Evolutionary conservation across 2,888 invertebrate genomes (phyloP), one percentile per base, ranked within the genome.

Genomic region (Caenorhabditis imperialis): DNA sequence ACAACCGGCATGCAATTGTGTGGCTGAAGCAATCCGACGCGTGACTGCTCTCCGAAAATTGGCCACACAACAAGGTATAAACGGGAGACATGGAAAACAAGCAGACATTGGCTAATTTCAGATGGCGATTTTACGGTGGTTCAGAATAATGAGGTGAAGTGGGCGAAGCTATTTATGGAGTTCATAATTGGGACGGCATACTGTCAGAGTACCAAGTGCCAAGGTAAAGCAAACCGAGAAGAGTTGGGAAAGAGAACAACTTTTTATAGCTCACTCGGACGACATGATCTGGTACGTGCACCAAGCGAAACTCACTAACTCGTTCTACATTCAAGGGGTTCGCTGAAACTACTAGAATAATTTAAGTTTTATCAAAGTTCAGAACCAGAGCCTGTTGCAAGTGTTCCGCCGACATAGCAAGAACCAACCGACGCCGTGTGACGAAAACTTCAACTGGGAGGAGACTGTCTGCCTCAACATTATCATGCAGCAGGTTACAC

Each of bases 381-480:
- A 77, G 75, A 61, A 58, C 30, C 58, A 62, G 40, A 79, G 55
- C 14, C 40, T 78, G 22, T 93, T 98, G 81, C 96, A 98, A 90
- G 98, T 98, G 79, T 97, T 95, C 90, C 93, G 98, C 79, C 94
- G 96, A 90, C 96, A 96, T 90, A 96, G 96, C 88, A 93, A 95
- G 88, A 96, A 96, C 90, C 91, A 97, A 88, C 98, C 98, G 55
- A 70, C 81, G 3, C 94, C 96, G 87, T 95, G 95, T 73, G 96
- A 98, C 91, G 93, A 94, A 44, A 94, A 94, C 88, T 93, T 97
- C 86, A 96, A 98, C 90, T 99, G 98, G 98, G 97, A 98, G 90
- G 98, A 99, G 91, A 98, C 97, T 67, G 96, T 98, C 79, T 98
- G 97, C 90, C 91, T 98, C 82, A 98, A 98, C 91, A 92, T 98